Evolutionary conservation across 2,113 vertebrate species (phyloP).

Genomic region (Symphodus melops): DNA sequence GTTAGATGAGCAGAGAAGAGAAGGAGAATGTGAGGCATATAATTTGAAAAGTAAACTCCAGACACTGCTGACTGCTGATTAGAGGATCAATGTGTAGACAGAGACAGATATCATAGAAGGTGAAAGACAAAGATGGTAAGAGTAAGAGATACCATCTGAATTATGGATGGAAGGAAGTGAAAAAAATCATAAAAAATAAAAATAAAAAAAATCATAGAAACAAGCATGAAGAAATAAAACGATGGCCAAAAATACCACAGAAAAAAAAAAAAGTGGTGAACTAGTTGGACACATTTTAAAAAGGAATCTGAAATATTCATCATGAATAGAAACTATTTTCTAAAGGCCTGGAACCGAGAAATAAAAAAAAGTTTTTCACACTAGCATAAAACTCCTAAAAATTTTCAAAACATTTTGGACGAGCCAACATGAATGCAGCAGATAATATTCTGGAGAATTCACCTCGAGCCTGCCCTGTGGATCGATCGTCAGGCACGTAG

Average conservation of each 20-base stretch:
- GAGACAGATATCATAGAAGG: background rate
- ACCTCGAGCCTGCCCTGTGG: too few relatives aligned
- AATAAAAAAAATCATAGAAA: constrained; percentile 14
- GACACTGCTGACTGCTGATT: constrained; percentile 45
- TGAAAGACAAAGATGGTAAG: constrained; percentile 21
- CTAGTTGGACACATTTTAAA: background rate
- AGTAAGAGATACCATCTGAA: constrained; percentile 19
- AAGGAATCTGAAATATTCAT: background rate
- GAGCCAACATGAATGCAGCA: too few relatives aligned
- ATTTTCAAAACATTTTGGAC: too few relatives aligned
- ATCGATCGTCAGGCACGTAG: too few relatives aligned
- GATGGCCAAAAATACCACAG: too few relatives aligned
- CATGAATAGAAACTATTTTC: background rate
- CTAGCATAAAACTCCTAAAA: too few relatives aligned
- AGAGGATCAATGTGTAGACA: constrained; percentile 46
- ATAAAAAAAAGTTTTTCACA: background rate
- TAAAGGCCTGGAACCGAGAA: background rate
- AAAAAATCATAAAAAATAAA: constrained; percentile 13
- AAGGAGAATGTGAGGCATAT: constrained; percentile 30
- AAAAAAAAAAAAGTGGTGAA: too few relatives aligned
- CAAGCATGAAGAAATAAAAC: background rate
- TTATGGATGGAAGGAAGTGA: constrained; percentile 10
- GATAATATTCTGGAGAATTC: too few relatives aligned
- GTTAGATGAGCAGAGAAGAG: constrained; percentile 28
- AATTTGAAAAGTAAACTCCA: constrained; percentile 57